Conservation (phyloP, 2,113 vertebrate genomes). For the Sardina pilchardus region DNA sequence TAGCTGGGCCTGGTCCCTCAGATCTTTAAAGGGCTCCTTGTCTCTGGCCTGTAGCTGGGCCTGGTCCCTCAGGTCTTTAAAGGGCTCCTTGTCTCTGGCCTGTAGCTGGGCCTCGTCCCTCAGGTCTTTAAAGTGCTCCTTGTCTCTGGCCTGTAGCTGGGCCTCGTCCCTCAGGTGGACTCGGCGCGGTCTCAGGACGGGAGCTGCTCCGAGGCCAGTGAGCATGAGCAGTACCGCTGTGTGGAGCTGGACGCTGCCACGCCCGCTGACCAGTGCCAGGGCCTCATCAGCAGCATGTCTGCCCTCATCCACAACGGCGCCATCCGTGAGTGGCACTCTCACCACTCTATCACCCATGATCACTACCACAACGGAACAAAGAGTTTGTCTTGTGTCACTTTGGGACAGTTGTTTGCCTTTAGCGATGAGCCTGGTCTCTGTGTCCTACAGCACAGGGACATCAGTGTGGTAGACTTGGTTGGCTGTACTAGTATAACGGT, state of each 20-base stretch:
- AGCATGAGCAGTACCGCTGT: slow-evolving; percentile 75
- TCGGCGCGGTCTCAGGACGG: slow-evolving; percentile 69
- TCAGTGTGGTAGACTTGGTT: neutral
- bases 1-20: slow-evolving; percentile 84
- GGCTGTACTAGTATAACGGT: neutral
- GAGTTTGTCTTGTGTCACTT: neutral
- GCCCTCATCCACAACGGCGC: slow-evolving; percentile 79
- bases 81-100: neutral
- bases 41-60: slow-evolving; percentile 69
- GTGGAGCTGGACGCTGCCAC: slow-evolving; percentile 66
- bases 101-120: slow-evolving; percentile 82
- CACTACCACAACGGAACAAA: neutral
- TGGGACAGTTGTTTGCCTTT: neutral
- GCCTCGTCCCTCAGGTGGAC: slow-evolving; percentile 76
- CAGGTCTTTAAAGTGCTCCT: neutral
- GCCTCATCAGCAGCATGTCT: slow-evolving; percentile 77
- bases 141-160: slow-evolving; percentile 67
- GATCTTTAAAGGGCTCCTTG: neutral
- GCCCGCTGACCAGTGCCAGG: slow-evolving; percentile 67
- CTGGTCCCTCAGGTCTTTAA: slow-evolving; percentile 80
- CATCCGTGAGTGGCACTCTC: slow-evolving; percentile 67
- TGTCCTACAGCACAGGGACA: neutral
- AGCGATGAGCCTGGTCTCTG: neutral
- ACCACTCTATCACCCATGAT: too few relatives aligned
- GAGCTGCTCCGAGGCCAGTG: slow-evolving; percentile 68